phyloP scores from a whole-genome alignment of 2,888 invertebrate species.

The Coleophora deauratella region DNA sequence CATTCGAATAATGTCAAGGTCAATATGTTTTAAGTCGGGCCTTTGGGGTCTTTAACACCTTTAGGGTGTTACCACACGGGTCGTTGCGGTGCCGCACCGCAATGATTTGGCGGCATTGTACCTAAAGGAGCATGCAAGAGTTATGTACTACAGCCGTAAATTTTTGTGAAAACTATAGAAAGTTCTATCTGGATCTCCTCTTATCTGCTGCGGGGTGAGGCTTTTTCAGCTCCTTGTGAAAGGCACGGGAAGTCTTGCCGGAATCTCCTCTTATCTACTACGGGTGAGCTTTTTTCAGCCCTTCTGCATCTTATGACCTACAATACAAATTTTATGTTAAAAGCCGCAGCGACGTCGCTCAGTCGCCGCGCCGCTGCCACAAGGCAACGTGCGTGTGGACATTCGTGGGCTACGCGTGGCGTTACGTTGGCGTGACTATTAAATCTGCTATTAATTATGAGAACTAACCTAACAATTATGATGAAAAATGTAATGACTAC shows the following conservation, averaged over 20 bases:
- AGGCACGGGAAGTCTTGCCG: not conserved
- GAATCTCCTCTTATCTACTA: not conserved
- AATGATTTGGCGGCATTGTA: too few species aligned
- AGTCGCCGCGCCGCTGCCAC: not conserved
- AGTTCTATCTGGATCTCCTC: too few species aligned
- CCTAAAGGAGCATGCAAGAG: too few species aligned
- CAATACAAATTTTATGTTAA: not conserved
- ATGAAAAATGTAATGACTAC: conserved; percentile 16
- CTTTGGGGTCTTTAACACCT: not conserved
- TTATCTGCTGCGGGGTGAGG: too few species aligned
- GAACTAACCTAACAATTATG: conserved; percentile 18
- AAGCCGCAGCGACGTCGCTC: not conserved
- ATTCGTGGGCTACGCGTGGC: too few species aligned
- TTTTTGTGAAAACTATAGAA: too few species aligned
- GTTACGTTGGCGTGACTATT: conserved; percentile 25
- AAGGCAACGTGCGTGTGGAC: not conserved
- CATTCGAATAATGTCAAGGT: not conserved
- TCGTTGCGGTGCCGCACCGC: too few species aligned
- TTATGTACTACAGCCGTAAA: too few species aligned
- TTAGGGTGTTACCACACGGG: too few species aligned
- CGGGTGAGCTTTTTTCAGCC: not conserved
- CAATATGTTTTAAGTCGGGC: not conserved
- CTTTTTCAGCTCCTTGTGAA: not conserved
- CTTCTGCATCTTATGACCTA: not conserved
- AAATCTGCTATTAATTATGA: conserved; percentile 23